Evolutionary conservation across 2,113 vertebrate species (phyloP).

Genomic region (Coturnix japonica): DNA sequence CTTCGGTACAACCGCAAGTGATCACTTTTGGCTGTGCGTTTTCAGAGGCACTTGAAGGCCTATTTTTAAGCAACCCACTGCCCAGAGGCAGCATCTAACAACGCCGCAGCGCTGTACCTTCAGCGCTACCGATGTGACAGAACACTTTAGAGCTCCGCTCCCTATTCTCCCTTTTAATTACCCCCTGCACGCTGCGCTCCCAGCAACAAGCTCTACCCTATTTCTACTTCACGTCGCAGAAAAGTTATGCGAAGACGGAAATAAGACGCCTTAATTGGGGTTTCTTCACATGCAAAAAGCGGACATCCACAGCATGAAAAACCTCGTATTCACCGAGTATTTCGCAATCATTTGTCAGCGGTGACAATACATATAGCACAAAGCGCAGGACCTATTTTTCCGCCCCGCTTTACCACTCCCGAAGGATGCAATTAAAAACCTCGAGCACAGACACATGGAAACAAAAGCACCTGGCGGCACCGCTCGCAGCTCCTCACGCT

Average conservation of each 20-base stretch:
- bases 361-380: background rate
- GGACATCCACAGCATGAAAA: background rate
- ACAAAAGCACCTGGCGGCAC: background rate
- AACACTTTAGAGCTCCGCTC: background rate
- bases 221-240: accelerated
- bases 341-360: background rate
- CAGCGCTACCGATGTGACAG: background rate
- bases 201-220: background rate
- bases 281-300: background rate
- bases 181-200: too few species aligned
- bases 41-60: background rate
- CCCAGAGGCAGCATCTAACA: background rate
- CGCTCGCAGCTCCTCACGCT: too few species aligned
- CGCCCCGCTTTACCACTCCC: background rate
- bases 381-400: background rate
- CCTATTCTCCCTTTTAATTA: background rate
- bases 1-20: background rate
- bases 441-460: background rate
- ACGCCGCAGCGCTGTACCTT: background rate
- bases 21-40: background rate
- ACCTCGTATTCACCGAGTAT: accelerated
- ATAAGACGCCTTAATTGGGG: background rate
- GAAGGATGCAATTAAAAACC: background rate
- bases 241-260: background rate
- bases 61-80: background rate